Evolutionary conservation across 2,888 invertebrate species (phyloP).

Genomic region (Eustalomyia histrio): DNA sequence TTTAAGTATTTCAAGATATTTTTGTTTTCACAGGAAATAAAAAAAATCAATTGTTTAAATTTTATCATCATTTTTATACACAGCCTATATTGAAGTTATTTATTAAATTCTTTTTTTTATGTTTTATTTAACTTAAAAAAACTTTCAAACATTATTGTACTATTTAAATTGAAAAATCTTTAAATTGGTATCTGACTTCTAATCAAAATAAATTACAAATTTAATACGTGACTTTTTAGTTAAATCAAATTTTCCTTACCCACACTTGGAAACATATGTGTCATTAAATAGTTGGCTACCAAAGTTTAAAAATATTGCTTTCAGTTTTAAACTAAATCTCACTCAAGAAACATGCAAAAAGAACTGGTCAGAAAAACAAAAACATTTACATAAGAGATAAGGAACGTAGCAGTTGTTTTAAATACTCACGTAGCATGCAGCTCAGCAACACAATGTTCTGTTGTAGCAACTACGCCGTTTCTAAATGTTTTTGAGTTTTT

Average conservation of each 20-base stretch:
- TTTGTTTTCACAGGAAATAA: too few relatives aligned
- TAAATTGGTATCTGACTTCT: not conserved
- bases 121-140: too few relatives aligned
- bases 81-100: too few relatives aligned
- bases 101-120: too few relatives aligned
- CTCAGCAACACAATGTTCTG: too few relatives aligned
- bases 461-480: too few relatives aligned
- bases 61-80: too few relatives aligned
- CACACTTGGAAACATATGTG: not conserved
- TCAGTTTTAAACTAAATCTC: slow-evolving; percentile 27
- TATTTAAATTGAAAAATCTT: not conserved
- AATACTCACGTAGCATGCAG: not conserved
- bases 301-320: not conserved
- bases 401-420: too few relatives aligned
- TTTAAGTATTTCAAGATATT: too few relatives aligned
- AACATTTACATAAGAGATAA: not conserved
- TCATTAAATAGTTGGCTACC: not conserved
- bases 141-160: too few relatives aligned
- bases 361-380: not conserved
- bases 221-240: slow-evolving; percentile 30
- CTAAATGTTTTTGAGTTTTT: too few relatives aligned
- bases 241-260: slow-evolving; percentile 6
- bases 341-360: slow-evolving; percentile 9
- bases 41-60: too few relatives aligned
- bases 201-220: slow-evolving; percentile 39